Evolutionary conservation across 2,888 invertebrate genomes (phyloP).

Genomic region (Trachelus tabidus): DNA sequence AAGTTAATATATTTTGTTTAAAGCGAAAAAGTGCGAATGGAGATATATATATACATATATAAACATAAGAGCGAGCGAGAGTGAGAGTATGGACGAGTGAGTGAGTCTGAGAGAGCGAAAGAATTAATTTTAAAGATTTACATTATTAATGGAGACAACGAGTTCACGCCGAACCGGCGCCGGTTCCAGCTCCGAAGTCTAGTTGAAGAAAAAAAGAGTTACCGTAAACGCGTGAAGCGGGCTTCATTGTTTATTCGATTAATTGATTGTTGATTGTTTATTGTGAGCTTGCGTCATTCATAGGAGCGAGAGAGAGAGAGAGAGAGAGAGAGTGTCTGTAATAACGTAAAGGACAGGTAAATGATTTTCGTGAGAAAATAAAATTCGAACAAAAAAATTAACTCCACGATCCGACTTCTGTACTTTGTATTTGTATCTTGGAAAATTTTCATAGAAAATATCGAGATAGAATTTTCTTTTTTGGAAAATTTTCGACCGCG

Average conservation of each 20-base stretch:
- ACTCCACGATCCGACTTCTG: background rate
- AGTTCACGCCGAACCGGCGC: conserved; percentile 2
- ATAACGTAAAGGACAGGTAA: background rate
- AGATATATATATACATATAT: background rate
- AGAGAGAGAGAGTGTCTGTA: background rate
- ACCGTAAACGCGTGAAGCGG: conserved; percentile 51
- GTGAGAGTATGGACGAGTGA: conserved; percentile 19
- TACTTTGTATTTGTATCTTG: background rate
- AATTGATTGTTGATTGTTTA: conserved; percentile 46
- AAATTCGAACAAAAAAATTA: background rate
- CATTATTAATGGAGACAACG: background rate
- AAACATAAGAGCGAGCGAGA: conserved; percentile 20
- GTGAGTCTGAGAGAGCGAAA: conserved; percentile 15
- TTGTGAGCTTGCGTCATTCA: background rate
- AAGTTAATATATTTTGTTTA: conserved; percentile 57
- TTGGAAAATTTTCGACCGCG: too few species aligned
- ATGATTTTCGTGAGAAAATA: background rate
- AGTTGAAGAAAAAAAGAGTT: conserved; percentile 27
- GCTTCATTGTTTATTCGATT: conserved; percentile 48
- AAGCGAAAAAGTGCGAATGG: conserved; percentile 5
- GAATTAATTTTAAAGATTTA: conserved; percentile 12
- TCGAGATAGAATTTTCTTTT: background rate
- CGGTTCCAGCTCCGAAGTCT: conserved; percentile 12
- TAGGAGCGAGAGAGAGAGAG: background rate
- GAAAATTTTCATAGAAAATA: background rate